Conservation (phyloP, 37 sponge, comb jelly and placozoan genomes). For the Halichondria panicea region DNA sequence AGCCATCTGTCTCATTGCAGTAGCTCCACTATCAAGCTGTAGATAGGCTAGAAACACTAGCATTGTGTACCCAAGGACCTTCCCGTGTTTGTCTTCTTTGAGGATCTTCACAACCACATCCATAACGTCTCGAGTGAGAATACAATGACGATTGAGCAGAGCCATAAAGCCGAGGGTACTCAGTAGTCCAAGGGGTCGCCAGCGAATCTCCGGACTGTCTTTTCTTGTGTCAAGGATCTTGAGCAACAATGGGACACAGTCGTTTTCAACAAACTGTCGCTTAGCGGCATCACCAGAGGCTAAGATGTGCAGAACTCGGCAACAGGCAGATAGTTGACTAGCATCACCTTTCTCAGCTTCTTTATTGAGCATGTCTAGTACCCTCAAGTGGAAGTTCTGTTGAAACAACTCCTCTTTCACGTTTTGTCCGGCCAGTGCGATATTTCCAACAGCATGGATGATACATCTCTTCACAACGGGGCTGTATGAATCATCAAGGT, state of each 20-base stretch:
- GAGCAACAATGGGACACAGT: conserved; percentile 47
- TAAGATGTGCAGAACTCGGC: conserved; percentile 79
- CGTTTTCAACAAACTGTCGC: conserved; percentile 48
- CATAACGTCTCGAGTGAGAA: conserved; percentile 45
- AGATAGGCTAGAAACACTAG: conserved; percentile 58
- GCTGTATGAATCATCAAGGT: conserved; percentile 7
- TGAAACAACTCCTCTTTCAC: conserved; percentile 57
- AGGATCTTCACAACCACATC: conserved; percentile 28
- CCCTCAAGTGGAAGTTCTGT: conserved; percentile 11
- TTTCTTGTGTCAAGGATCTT: conserved; percentile 14
- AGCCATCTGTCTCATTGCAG: conserved; percentile 22
- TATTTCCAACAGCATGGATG: conserved; percentile 78
- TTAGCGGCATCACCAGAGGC: conserved; percentile 76
- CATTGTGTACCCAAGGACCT: conserved; percentile 62
- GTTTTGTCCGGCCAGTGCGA: conserved; percentile 68
- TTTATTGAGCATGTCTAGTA: conserved; percentile 26
- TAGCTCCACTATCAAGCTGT: conserved; percentile 54
- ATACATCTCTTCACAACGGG: conserved; percentile 18
- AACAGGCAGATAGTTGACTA: conserved; percentile 59
- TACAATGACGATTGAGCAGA: conserved; percentile 40
- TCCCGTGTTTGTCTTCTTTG: conserved; percentile 25
- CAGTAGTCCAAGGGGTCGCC: conserved; percentile 70
- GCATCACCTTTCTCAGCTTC: conserved; percentile 16
- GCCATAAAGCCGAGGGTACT: conserved; percentile 77
- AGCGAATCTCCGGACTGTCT: conserved; percentile 48